phyloP scores from a whole-genome alignment of 1,140 invertebrate species.

The Oryzaephilus surinamensis region DNA sequence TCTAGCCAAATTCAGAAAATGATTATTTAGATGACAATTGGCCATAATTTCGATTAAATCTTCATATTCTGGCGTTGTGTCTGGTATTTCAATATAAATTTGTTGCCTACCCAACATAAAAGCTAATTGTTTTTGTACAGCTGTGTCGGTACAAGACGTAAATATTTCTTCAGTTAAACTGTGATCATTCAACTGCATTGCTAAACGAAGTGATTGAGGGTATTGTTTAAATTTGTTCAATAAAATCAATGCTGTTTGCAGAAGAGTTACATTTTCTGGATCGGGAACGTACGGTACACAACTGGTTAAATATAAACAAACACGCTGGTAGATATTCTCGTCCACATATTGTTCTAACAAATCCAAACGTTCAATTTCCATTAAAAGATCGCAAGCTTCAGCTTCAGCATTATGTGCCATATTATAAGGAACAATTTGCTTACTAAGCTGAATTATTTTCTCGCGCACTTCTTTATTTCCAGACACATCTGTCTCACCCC shows the following conservation, averaged over 20 bases:
- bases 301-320: constrained; percentile 92
- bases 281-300: constrained; percentile 97
- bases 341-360: constrained; percentile 87
- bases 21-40: constrained; percentile 91
- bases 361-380: constrained; percentile 94
- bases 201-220: constrained; percentile 86
- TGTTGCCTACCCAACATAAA: constrained; percentile 97
- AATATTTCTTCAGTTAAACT: constrained; percentile 79
- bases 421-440: constrained; percentile 91
- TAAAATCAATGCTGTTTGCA: constrained; percentile 78
- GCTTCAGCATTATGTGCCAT: constrained; percentile 99
- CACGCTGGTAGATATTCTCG: constrained; percentile 81
- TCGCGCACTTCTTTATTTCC: constrained; percentile 45
- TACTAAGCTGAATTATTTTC: constrained; percentile 62
- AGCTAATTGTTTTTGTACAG: constrained; percentile 90
- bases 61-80: constrained; percentile 64
- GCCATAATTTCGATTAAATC: constrained; percentile 94
- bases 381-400: constrained; percentile 95
- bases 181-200: constrained; percentile 90
- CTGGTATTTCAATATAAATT: constrained; percentile 69
- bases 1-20: constrained; percentile 90
- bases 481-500: constrained; percentile 59
- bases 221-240: constrained; percentile 90
- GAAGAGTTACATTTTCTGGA: constrained; percentile 85
- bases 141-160: constrained; percentile 70